phyloP scores from a whole-genome alignment of 2,888 invertebrate genomes.

The Plagiodera versicolora region DNA sequence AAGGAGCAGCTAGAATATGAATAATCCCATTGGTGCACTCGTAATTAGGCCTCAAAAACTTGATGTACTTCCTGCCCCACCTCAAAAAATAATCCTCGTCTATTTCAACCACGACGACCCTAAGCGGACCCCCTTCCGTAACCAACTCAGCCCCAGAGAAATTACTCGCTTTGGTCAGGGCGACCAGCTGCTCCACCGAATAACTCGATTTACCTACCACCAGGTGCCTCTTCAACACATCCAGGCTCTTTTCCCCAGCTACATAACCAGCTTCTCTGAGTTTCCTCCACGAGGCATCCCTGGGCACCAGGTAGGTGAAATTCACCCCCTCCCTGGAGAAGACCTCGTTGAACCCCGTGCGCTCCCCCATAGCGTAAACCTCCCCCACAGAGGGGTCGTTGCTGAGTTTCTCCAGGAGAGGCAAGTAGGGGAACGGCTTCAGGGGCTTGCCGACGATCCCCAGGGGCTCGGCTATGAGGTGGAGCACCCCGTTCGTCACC shows the following conservation, averaged over 20 bases:
- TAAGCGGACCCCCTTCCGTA: conserved; percentile 34
- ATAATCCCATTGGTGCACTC: conserved; percentile 94
- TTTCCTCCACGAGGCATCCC: conserved; percentile 81
- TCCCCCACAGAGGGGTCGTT: conserved; percentile 82
- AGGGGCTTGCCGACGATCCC: conserved; percentile 84
- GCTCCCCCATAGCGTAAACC: conserved; percentile 73
- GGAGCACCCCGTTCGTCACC: conserved; percentile 88
- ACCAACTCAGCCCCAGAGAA: conserved; percentile 31
- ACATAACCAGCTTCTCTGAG: conserved; percentile 27
- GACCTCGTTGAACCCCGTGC: conserved; percentile 72
- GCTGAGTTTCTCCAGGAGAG: conserved; percentile 76
- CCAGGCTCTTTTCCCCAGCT: conserved; percentile 60
- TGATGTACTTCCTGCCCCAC: conserved; percentile 67
- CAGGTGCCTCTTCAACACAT: conserved; percentile 84
- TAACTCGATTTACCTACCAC: conserved; percentile 73
- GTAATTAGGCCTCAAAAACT: conserved; percentile 84
- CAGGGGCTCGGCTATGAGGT: conserved; percentile 84
- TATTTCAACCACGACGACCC: conserved; percentile 35
- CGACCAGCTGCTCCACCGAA: conserved; percentile 68
- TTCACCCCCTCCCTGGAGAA: conserved; percentile 65
- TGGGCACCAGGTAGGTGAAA: conserved; percentile 88
- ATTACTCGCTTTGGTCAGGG: conserved; percentile 29
- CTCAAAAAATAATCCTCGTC: conserved; percentile 39
- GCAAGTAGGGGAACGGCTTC: conserved; percentile 81
- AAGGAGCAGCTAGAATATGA: conserved; percentile 84